Evolutionary conservation across 1,140 invertebrate genomes (phyloP).

Genomic region (Cherax quadricarinatus): DNA sequence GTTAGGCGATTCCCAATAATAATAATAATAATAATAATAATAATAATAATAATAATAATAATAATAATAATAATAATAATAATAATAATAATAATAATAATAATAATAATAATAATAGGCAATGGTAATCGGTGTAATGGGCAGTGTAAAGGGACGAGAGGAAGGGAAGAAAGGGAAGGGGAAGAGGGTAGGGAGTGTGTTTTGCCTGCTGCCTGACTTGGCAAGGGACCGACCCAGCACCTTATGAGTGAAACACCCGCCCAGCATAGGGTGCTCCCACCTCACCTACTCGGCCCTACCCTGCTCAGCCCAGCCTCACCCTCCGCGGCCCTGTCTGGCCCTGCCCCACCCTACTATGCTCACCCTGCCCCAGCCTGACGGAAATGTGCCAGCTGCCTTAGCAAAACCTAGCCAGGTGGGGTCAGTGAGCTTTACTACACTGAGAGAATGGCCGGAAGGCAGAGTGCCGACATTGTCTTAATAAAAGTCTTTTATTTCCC

Average conservation of each 20-base stretch:
- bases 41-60: too few relatives aligned
- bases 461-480: too few relatives aligned
- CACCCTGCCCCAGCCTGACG: neutral
- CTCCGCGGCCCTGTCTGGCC: neutral
- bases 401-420: slow-evolving; percentile 6
- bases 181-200: neutral
- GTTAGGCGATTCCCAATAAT: too few relatives aligned
- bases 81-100: too few relatives aligned
- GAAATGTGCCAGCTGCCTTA: slow-evolving; percentile 26
- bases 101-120: too few relatives aligned
- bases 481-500: too few relatives aligned
- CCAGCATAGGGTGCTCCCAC: neutral
- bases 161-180: neutral
- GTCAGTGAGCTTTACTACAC: too few relatives aligned
- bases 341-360: neutral
- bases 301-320: neutral
- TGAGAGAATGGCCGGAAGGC: too few relatives aligned
- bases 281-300: too few relatives aligned
- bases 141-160: neutral
- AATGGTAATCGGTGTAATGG: too few relatives aligned
- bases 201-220: slow-evolving; percentile 39
- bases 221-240: neutral
- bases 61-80: too few relatives aligned
- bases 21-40: too few relatives aligned
- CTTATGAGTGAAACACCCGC: slow-evolving; percentile 10